Percentiles rank a stretch among this genome's conserved stretches.
Conservation (phyloP, 2,888 invertebrate genomes). For the Tryphoninae sp. region DNA sequence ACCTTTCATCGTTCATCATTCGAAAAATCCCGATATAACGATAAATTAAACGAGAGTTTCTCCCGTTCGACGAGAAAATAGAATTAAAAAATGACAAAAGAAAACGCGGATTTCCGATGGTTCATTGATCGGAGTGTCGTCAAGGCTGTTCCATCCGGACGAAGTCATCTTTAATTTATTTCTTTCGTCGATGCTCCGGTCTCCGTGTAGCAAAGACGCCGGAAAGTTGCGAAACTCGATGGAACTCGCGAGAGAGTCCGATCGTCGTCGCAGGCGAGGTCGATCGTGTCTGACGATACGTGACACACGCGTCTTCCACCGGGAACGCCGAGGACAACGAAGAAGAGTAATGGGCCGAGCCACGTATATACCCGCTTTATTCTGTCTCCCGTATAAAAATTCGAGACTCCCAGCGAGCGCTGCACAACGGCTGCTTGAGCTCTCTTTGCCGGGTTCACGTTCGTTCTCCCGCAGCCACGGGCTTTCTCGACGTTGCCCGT, state of each 20-base stretch:
- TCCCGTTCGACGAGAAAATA: neutral
- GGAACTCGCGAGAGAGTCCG: conserved; percentile 61
- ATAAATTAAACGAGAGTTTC: neutral
- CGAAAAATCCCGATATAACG: neutral
- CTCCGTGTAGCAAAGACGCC: conserved; percentile 43
- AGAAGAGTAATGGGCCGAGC: conserved; percentile 41
- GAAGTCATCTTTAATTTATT: conserved; percentile 12
- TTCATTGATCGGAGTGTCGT: conserved; percentile 14
- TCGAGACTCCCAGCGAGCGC: conserved; percentile 26
- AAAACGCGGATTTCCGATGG: neutral
- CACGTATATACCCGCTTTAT: conserved; percentile 15
- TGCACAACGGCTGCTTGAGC: conserved; percentile 4
- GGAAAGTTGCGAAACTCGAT: conserved; percentile 68
- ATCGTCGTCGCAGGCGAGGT: conserved; percentile 59
- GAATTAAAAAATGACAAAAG: neutral
- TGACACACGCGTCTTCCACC: conserved; percentile 46
- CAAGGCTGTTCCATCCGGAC: neutral
- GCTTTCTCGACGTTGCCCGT: neutral
- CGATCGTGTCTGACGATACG: conserved; percentile 53
- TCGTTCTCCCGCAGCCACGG: neutral
- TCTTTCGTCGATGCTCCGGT: neutral
- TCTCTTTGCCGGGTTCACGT: neutral
- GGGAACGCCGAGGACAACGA: conserved; percentile 44
- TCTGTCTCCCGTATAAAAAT: conserved; percentile 36
- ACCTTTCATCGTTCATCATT: conserved; percentile 34